Conservation (phyloP, 2,113 vertebrate genomes). For the Cynopterus brachyotis region DNA sequence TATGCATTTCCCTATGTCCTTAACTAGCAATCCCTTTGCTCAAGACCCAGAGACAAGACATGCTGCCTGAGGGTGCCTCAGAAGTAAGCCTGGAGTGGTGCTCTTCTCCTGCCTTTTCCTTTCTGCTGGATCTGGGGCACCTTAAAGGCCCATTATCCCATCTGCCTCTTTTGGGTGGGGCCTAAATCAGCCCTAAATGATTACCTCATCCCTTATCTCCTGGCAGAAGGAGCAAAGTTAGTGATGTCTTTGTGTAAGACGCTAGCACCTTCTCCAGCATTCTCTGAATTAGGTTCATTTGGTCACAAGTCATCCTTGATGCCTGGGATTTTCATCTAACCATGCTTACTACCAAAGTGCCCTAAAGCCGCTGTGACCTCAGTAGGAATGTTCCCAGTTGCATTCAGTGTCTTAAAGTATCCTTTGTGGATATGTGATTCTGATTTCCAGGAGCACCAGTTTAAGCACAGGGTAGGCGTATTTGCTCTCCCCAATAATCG, state of each 20-base stretch:
- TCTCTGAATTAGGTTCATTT: slow-evolving; percentile 5
- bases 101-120: not conserved
- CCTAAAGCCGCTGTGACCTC: not conserved
- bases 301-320: not conserved
- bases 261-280: not conserved
- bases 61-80: not conserved
- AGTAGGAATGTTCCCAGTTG: not conserved
- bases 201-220: not conserved
- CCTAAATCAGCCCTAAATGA: not conserved
- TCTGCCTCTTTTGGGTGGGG: not conserved
- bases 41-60: not conserved
- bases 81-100: not conserved
- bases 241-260: not conserved
- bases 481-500: not conserved
- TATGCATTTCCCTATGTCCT: not conserved
- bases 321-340: not conserved
- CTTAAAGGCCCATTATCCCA: not conserved
- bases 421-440: not conserved
- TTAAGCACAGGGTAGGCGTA: not conserved
- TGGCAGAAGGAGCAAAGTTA: not conserved
- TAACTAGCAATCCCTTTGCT: not conserved
- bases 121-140: not conserved
- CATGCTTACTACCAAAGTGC: not conserved
- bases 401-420: not conserved
- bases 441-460: not conserved